A percentile compares a stretch with the other conserved stretches of the same genome.
phyloP scores from a whole-genome alignment of 2,888 invertebrate species.

The Leucania comma region DNA sequence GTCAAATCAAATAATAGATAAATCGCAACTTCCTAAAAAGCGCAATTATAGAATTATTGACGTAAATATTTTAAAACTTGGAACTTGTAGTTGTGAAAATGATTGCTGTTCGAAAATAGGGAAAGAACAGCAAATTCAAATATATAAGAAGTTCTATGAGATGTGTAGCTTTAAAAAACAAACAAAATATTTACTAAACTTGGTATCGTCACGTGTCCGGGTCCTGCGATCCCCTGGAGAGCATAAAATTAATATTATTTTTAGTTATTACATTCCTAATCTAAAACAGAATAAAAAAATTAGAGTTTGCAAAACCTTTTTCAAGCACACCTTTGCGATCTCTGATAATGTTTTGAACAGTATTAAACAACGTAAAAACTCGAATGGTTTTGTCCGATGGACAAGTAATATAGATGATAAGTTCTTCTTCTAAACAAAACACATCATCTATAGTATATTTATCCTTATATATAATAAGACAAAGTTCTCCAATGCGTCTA shows the following conservation, averaged over 20 bases:
- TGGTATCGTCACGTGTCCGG: neutral
- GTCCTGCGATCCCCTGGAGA: neutral
- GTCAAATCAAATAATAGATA: neutral
- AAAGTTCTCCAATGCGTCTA: too few species aligned
- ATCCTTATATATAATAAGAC: too few species aligned
- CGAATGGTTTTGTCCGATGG: neutral
- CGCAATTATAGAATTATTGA: neutral
- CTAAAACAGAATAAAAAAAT: neutral
- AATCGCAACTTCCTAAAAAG: neutral
- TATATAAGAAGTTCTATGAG: conserved; percentile 2
- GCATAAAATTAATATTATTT: neutral
- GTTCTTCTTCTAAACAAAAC: too few species aligned
- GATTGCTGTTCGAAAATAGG: conserved; percentile 17
- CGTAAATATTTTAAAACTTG: neutral
- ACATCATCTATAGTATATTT: too few species aligned
- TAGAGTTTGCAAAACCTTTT: conserved; percentile 14
- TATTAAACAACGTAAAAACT: conserved; percentile 8
- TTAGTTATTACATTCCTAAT: conserved; percentile 11
- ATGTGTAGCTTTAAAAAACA: conserved; percentile 9
- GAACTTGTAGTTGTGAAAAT: conserved; percentile 8
- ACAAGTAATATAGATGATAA: neutral
- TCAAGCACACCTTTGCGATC: conserved; percentile 22
- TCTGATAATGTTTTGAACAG: conserved; percentile 6
- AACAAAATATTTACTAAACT: conserved; percentile 4
- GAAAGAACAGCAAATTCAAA: neutral